These are phyloP conservation scores for Pammene fasciana DNA, from an alignment of 2,888 invertebrate genomes.

Conservation along the genomic window DNA sequence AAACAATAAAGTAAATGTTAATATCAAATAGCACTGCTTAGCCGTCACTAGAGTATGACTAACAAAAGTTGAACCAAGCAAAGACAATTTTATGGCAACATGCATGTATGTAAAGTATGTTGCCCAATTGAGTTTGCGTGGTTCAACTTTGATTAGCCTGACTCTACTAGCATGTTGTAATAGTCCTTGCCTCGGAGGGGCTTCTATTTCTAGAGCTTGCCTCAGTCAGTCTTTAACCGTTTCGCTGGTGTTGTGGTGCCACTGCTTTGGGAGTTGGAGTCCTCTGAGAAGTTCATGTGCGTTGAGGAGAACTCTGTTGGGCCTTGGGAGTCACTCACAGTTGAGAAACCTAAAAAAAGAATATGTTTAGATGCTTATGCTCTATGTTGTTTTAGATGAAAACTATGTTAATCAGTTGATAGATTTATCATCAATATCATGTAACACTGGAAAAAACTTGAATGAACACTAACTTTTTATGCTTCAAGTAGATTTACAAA, in stretches of 20 bases:
- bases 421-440: not conserved
- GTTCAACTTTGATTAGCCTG: conserved; percentile 6
- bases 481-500: not conserved
- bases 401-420: not conserved
- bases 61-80: conserved; percentile 19
- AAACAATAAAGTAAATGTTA: conserved; percentile 30
- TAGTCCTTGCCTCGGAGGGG: conserved; percentile 28
- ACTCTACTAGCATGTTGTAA: conserved; percentile 17
- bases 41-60: conserved; percentile 27
- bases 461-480: not conserved
- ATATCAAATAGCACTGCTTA: conserved; percentile 36
- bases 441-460: not conserved
- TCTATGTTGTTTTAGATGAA: too few species aligned
- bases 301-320: conserved; percentile 93
- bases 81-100: not conserved
- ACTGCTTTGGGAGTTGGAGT: conserved; percentile 94
- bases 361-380: too few species aligned
- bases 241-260: conserved; percentile 88
- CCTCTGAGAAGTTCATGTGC: conserved; percentile 94
- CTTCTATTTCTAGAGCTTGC: conserved; percentile 43
- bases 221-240: conserved; percentile 90
- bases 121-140: not conserved
- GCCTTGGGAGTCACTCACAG: conserved; percentile 95
- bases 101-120: not conserved
- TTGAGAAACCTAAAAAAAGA: conserved; percentile 88